Percentiles rank a stretch among this genome's conserved stretches.
Conservation (phyloP, 2,888 invertebrate genomes). For the Meteorus colon region DNA sequence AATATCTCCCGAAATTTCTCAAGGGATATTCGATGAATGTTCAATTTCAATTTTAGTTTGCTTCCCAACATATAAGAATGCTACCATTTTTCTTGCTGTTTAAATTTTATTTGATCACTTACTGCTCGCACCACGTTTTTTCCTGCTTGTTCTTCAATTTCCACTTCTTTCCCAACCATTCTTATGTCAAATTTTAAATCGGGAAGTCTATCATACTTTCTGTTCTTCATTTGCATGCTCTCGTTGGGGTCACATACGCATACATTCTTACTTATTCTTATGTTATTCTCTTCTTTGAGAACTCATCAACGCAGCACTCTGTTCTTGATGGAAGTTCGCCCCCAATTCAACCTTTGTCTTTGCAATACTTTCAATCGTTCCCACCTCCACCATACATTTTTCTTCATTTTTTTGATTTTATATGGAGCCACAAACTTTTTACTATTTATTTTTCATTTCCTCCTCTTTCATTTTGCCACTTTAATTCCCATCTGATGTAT, state of each 20-base stretch:
- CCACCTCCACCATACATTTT: slow-evolving; percentile 38
- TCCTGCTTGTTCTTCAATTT: background rate
- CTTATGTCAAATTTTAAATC: background rate
- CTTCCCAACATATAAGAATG: too few species aligned
- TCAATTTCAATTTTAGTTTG: too few species aligned
- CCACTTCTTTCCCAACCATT: background rate
- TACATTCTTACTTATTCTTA: slow-evolving; percentile 1
- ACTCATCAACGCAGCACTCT: slow-evolving; percentile 25
- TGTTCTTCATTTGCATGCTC: too few species aligned
- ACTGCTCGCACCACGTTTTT: background rate
- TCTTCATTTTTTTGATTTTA: slow-evolving; percentile 32
- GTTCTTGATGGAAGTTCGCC: slow-evolving; percentile 14
- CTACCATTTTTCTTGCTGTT: background rate
- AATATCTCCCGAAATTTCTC: too few species aligned
- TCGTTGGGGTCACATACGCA: background rate
- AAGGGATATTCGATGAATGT: too few species aligned
- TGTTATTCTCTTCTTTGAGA: slow-evolving; percentile 29
- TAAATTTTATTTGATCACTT: background rate
- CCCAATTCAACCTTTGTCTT: background rate
- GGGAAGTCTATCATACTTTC: background rate
- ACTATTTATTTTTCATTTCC: slow-evolving; percentile 34
- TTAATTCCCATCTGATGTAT: slow-evolving; percentile 36
- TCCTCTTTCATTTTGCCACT: slow-evolving; percentile 45
- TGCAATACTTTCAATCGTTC: slow-evolving; percentile 31
- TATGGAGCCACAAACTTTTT: slow-evolving; percentile 33